A percentile compares a stretch with the other conserved stretches of the same genome.
phyloP scores from a whole-genome alignment of 2,113 vertebrate genomes.

The Lampris incognitus region DNA sequence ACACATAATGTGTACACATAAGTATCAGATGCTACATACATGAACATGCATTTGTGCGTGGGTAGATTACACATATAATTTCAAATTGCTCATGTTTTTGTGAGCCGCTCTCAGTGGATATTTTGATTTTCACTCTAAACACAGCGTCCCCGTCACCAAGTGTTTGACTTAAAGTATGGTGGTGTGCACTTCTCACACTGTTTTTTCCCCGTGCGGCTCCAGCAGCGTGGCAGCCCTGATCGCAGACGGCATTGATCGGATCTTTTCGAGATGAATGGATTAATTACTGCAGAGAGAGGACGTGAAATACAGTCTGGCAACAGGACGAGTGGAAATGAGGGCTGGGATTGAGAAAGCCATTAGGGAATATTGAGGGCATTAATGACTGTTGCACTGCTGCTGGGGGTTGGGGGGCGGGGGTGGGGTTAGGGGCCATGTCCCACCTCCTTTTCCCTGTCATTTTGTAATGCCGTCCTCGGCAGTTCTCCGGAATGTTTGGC shows the following conservation, averaged over 20 bases:
- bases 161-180: slow-evolving; percentile 13
- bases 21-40: slow-evolving; percentile 6
- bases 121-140: slow-evolving; percentile 37
- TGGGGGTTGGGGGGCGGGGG: slow-evolving; percentile 46
- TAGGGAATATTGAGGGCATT: slow-evolving; percentile 85
- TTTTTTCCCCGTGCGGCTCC: slow-evolving; percentile 47
- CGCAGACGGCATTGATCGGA: slow-evolving; percentile 77
- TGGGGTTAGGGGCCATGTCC: slow-evolving; percentile 51
- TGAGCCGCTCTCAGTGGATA: slow-evolving; percentile 38
- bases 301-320: slow-evolving; percentile 71
- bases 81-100: slow-evolving; percentile 27
- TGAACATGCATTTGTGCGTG: too few relatives aligned
- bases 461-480: slow-evolving; percentile 61
- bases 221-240: slow-evolving; percentile 58
- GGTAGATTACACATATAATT: not conserved
- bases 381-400: slow-evolving; percentile 82
- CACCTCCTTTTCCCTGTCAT: slow-evolving; percentile 68
- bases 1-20: slow-evolving; percentile 21
- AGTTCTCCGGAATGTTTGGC: slow-evolving; percentile 57
- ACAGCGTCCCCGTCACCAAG: not conserved
- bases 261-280: slow-evolving; percentile 85
- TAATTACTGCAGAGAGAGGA: slow-evolving; percentile 81
- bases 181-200: slow-evolving; percentile 10
- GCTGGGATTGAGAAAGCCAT: slow-evolving; percentile 79
- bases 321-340: slow-evolving; percentile 67